Conservation (phyloP, 2,797 vertebrate genomes). For the Melanotaenia boesemani region DNA sequence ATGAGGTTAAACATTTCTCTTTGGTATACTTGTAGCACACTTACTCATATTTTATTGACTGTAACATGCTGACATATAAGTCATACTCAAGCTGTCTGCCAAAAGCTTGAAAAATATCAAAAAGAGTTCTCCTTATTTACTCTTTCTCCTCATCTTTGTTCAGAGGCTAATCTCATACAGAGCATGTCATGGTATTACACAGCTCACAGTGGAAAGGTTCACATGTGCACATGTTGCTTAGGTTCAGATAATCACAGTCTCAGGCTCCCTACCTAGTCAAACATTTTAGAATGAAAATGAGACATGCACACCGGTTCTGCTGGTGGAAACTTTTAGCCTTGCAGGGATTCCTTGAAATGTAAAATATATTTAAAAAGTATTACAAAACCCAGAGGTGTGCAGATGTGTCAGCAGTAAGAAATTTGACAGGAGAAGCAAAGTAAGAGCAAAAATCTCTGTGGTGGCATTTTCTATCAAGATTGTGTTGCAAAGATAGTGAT, state of each 20-base stretch:
- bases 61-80: neutral
- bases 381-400: slow-evolving; percentile 17
- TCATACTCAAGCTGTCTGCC: neutral
- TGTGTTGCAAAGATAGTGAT: slow-evolving; percentile 2
- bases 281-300: slow-evolving; percentile 31
- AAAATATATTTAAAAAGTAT: slow-evolving; percentile 38
- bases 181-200: neutral
- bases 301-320: slow-evolving; percentile 19
- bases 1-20: neutral
- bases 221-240: slow-evolving; percentile 1
- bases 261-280: slow-evolving; percentile 31
- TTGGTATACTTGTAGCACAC: neutral
- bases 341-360: slow-evolving; percentile 50
- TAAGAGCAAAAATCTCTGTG: neutral
- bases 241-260: slow-evolving; percentile 32
- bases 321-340: slow-evolving; percentile 26
- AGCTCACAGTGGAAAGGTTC: slow-evolving; percentile 1
- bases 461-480: neutral
- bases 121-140: neutral
- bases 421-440: neutral
- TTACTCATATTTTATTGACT: neutral
- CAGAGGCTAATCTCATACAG: neutral
- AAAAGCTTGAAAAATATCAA: slow-evolving; percentile 3
- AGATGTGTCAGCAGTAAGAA: neutral
- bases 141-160: slow-evolving; percentile 4